Evolutionary conservation across 2,888 invertebrate genomes (phyloP).

Genomic region (Drosophila macrospina): DNA sequence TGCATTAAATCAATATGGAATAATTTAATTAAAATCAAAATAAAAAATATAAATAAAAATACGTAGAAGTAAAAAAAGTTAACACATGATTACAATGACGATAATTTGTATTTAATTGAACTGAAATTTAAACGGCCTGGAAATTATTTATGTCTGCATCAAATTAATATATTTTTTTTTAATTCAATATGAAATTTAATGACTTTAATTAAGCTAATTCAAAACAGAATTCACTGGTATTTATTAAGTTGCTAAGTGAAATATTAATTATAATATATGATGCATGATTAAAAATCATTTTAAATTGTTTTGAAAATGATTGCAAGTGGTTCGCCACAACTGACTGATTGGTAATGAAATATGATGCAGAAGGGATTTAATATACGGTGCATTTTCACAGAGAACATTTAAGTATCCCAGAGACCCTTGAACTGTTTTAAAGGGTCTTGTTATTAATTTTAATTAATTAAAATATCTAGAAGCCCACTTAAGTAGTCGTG

Average conservation of each 20-base stretch:
- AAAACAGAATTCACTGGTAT: slow-evolving; percentile 28
- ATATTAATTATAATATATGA: slow-evolving; percentile 20
- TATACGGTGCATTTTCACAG: neutral
- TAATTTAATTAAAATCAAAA: slow-evolving; percentile 66
- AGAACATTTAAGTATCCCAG: too few relatives aligned
- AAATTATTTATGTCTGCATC: slow-evolving; percentile 40
- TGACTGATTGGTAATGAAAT: neutral
- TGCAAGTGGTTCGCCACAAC: neutral
- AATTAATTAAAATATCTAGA: slow-evolving; percentile 13
- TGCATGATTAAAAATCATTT: slow-evolving; percentile 5
- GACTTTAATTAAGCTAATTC: slow-evolving; percentile 57
- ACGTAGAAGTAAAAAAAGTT: slow-evolving; percentile 13
- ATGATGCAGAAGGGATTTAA: neutral
- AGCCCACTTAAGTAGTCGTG: slow-evolving; percentile 16
- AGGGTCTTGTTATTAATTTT: neutral
- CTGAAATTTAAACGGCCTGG: slow-evolving; percentile 40
- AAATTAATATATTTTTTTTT: slow-evolving; percentile 43
- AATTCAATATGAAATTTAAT: slow-evolving; percentile 50
- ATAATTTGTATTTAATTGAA: slow-evolving; percentile 58
- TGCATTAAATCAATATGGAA: slow-evolving; percentile 67
- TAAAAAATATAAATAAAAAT: neutral
- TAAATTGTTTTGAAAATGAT: slow-evolving; percentile 4
- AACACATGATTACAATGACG: slow-evolving; percentile 44
- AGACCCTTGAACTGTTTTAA: neutral
- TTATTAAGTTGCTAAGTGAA: slow-evolving; percentile 36